These are phyloP conservation scores for Sarcophilus harrisii DNA, from an alignment of 2,797 vertebrate genomes.

Conservation along the genomic window DNA sequence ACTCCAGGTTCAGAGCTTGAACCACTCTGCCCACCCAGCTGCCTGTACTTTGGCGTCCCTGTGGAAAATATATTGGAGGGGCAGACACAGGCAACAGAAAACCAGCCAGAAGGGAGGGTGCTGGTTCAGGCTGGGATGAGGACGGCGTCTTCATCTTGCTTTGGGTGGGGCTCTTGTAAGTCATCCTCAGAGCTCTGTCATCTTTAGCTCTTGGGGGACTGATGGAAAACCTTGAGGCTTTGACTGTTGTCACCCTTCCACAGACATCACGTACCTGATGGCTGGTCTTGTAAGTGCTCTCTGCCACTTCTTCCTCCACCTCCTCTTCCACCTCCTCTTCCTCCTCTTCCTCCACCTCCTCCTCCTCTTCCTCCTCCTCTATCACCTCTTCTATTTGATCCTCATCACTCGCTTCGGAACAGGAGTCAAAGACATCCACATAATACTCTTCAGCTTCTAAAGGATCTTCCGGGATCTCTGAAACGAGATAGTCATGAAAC, in stretches of 20 bases:
- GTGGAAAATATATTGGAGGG: not conserved
- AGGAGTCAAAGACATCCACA: conserved; percentile 91
- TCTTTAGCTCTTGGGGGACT: not conserved
- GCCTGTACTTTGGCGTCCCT: not conserved
- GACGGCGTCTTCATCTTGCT: not conserved
- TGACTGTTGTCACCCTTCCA: not conserved
- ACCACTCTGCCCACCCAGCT: no score
- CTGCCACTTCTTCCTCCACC: conserved; percentile 52
- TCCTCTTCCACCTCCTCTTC: not conserved
- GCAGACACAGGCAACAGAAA: not conserved
- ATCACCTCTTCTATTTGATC: conserved; percentile 66
- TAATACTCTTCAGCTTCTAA: conserved; percentile 89
- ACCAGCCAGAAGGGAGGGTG: not conserved
- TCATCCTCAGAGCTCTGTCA: not conserved
- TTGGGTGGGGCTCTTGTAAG: not conserved
- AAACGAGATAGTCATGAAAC: conserved; percentile 51
- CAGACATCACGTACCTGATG: conserved; percentile 84
- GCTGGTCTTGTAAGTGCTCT: conserved; percentile 74
- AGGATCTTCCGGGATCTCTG: conserved; percentile 92
- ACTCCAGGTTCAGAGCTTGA: not conserved
- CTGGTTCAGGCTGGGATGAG: not conserved
- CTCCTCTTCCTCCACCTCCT: conserved; percentile 69
- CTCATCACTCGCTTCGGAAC: conserved; percentile 86
- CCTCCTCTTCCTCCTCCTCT: conserved; percentile 61
- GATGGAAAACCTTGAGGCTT: not conserved